These are phyloP conservation scores for Syndactyla subalaris DNA, from an alignment of 2,797 vertebrate genomes.

Conservation along the genomic window DNA sequence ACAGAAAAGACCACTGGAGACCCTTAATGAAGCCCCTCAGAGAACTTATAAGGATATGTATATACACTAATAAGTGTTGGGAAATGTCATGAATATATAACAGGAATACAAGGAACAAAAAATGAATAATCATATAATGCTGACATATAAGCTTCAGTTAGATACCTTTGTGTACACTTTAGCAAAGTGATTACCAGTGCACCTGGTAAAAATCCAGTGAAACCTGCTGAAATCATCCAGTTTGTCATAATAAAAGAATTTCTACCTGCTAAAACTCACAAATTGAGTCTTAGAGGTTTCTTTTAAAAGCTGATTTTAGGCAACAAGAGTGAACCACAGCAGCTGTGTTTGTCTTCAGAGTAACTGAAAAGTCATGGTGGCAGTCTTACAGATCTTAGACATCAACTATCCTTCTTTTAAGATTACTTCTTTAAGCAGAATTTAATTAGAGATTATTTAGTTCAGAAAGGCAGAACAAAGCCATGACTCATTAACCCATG, in stretches of 20 bases:
- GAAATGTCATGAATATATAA: neutral
- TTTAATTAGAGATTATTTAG: neutral
- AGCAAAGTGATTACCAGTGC: neutral
- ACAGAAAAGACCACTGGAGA: neutral
- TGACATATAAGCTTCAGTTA: neutral
- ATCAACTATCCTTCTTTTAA: neutral
- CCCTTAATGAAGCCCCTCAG: neutral
- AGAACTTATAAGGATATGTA: neutral
- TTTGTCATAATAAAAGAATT: neutral
- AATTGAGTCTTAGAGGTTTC: neutral
- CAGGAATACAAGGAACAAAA: neutral
- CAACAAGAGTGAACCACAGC: neutral
- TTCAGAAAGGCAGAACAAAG: neutral
- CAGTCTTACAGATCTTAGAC: neutral
- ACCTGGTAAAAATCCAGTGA: too few relatives aligned
- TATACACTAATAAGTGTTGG: neutral
- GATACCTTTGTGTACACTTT: neutral
- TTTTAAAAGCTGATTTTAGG: neutral
- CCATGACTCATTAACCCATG: neutral
- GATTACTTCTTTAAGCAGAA: neutral
- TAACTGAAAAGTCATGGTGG: neutral
- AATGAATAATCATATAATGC: neutral
- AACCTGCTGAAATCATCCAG: neutral
- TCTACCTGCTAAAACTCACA: neutral
- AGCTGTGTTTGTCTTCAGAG: neutral